Evolutionary conservation across 2,888 invertebrate species (phyloP).

Genomic region (Campopleginae sp.): DNA sequence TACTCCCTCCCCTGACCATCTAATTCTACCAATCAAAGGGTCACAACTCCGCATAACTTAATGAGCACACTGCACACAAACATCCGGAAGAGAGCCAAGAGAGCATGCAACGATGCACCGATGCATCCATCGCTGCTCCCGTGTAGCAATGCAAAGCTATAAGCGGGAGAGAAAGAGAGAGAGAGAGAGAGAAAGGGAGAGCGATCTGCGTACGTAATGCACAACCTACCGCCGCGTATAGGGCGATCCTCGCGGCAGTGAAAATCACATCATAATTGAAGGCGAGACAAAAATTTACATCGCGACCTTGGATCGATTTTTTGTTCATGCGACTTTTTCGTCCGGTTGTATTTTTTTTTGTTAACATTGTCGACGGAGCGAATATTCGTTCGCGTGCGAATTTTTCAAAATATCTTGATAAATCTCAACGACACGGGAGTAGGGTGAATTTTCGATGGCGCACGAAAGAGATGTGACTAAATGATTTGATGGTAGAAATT

Average conservation of each 20-base stretch:
- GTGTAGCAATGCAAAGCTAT: conserved; percentile 11
- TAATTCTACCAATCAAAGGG: conserved; percentile 1
- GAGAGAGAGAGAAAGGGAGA: neutral
- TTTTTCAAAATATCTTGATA: neutral
- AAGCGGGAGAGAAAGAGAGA: neutral
- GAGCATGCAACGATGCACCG: conserved; percentile 28
- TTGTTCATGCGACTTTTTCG: too few species aligned
- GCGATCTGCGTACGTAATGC: conserved; percentile 22
- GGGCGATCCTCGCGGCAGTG: conserved; percentile 8
- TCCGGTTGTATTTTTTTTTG: neutral
- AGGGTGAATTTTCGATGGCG: neutral
- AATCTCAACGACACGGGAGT: neutral
- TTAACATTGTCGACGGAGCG: neutral
- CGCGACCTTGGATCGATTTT: neutral
- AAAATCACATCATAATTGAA: neutral
- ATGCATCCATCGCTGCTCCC: conserved; percentile 39
- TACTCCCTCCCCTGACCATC: neutral
- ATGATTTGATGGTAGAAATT: neutral
- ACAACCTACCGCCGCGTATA: conserved; percentile 27
- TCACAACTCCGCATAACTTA: neutral
- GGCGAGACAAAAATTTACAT: neutral
- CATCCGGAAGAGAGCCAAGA: conserved; percentile 28
- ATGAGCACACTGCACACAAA: conserved; percentile 45
- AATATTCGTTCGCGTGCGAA: neutral
- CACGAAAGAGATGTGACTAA: neutral